These are phyloP conservation scores for Romanogobio albipinnatus DNA, from an alignment of 2,113 vertebrate species.

Conservation along the genomic window DNA sequence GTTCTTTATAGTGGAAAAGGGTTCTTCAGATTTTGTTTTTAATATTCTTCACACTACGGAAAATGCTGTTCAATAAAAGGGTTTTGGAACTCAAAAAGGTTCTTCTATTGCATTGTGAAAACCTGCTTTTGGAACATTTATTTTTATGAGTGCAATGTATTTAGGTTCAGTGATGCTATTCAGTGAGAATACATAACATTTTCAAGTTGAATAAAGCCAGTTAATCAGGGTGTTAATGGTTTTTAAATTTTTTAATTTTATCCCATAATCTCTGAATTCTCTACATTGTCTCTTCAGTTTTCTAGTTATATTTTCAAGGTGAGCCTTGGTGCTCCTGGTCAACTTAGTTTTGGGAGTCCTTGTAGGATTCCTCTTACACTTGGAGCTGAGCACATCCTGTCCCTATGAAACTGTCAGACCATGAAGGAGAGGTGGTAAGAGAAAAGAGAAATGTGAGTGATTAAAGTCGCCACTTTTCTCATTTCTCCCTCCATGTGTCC, in stretches of 20 bases:
- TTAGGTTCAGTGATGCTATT: too few relatives aligned
- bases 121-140: too few relatives aligned
- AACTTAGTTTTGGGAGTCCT: conserved; percentile 42
- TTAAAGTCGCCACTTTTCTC: neutral
- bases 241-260: too few relatives aligned
- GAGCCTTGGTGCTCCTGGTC: conserved; percentile 41
- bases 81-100: too few relatives aligned
- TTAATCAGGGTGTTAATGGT: too few relatives aligned
- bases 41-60: too few relatives aligned
- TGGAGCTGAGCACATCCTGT: conserved; percentile 37
- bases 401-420: conserved; percentile 53
- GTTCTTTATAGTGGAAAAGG: too few relatives aligned
- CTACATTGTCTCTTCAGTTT: conserved; percentile 34
- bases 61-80: too few relatives aligned
- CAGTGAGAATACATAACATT: too few relatives aligned
- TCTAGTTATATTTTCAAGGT: conserved; percentile 59
- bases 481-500: neutral
- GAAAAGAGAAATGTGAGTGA: neutral
- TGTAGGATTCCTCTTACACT: conserved; percentile 47
- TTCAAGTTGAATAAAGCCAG: neutral
- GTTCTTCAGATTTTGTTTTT: too few relatives aligned
- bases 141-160: too few relatives aligned
- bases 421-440: conserved; percentile 50
- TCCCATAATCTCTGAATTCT: neutral
- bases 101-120: too few relatives aligned